Conservation (phyloP, 2,888 invertebrate species). For the Pachydiplax longipennis region DNA sequence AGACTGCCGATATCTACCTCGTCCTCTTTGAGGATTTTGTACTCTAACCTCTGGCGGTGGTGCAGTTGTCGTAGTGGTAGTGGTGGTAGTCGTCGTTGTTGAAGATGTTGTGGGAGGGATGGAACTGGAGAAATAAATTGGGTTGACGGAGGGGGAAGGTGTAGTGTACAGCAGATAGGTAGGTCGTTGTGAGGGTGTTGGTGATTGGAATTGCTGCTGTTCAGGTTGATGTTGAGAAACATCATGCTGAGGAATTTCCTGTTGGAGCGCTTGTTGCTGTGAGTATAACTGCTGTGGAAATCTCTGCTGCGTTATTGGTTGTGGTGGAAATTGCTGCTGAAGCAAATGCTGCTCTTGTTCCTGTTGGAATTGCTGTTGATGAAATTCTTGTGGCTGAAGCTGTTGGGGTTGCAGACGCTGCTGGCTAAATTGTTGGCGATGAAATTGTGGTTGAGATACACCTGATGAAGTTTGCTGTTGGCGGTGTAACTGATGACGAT, state of each 20-base stretch:
- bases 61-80: conserved; percentile 54
- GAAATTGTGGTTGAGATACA: neutral
- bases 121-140: neutral
- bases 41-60: conserved; percentile 50
- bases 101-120: neutral
- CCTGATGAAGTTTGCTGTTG: neutral
- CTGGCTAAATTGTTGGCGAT: neutral
- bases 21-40: conserved; percentile 47
- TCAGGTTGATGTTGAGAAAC: neutral
- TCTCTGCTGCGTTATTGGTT: conserved; percentile 17
- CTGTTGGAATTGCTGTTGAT: conserved; percentile 50
- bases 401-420: conserved; percentile 54
- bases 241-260: neutral
- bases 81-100: conserved; percentile 50
- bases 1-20: conserved; percentile 33
- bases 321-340: conserved; percentile 48
- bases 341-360: conserved; percentile 46
- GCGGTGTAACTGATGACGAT: conserved; percentile 7
- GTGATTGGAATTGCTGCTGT: neutral
- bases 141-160: neutral
- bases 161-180: neutral
- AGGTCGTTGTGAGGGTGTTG: neutral
- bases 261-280: neutral
- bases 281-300: neutral
- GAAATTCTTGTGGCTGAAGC: conserved; percentile 56